Conservation (phyloP, 1,140 invertebrate genomes). For the Ceratitis capitata region DNA sequence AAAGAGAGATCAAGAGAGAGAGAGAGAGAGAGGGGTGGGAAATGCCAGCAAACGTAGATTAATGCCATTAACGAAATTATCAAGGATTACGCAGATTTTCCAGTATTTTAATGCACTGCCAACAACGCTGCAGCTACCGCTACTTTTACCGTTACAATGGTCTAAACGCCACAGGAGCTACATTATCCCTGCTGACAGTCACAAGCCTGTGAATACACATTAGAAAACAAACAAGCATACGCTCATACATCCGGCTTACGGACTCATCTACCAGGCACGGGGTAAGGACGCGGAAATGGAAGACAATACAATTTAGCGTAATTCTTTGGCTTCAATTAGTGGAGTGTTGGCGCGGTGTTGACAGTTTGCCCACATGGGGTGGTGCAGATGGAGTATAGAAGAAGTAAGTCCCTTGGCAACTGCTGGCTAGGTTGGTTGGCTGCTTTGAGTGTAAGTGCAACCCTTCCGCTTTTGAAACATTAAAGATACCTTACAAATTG, state of each 20-base stretch:
- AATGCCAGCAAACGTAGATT: no score
- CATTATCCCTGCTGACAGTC: background rate
- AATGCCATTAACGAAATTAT: constrained; percentile 65
- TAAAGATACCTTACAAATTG: background rate
- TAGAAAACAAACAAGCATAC: no score
- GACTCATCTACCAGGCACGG: no score
- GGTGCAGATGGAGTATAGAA: background rate
- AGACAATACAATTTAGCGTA: constrained; percentile 63
- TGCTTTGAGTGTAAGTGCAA: constrained; percentile 9
- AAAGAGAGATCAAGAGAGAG: background rate
- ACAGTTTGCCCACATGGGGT: constrained; percentile 1
- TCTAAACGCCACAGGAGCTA: no score
- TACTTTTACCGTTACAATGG: constrained; percentile 28
- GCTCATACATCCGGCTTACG: no score
- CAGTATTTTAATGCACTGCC: constrained; percentile 50
- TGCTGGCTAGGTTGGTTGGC: background rate
- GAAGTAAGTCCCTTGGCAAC: background rate
- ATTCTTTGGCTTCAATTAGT: constrained; percentile 64
- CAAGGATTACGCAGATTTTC: constrained; percentile 64
- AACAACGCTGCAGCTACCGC: background rate
- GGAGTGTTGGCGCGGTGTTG: constrained; percentile 48
- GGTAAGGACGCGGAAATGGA: constrained; percentile 26
- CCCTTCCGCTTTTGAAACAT: background rate
- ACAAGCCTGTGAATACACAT: no score
- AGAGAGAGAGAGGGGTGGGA: constrained; percentile 51